Percentiles rank a stretch among this genome's conserved stretches.
phyloP scores from a whole-genome alignment of 2,797 vertebrate species.

The Amblyopsis hoosieri region DNA sequence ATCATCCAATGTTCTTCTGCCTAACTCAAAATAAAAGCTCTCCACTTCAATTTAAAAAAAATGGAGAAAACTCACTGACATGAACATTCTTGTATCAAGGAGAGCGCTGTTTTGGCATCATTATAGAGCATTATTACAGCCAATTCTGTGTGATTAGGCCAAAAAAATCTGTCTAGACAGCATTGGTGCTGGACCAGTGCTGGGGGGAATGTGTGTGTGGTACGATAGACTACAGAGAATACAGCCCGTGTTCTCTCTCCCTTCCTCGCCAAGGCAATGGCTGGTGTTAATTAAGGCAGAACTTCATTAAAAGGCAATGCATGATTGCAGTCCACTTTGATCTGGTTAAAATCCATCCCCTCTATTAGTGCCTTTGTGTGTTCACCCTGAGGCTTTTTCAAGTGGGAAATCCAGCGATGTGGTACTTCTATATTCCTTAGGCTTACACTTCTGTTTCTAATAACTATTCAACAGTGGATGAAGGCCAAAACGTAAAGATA shows the following conservation, averaged over 20 bases:
- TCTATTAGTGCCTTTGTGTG: conserved; percentile 30
- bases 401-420: conserved; percentile 16
- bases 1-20: neutral
- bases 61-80: neutral
- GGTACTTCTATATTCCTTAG: conserved; percentile 29
- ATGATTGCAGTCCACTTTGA: conserved; percentile 76
- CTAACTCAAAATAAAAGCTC: neutral
- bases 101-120: conserved; percentile 15
- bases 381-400: conserved; percentile 6
- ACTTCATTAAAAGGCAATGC: conserved; percentile 80
- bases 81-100: conserved; percentile 24
- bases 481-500: conserved; percentile 53
- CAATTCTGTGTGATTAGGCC: conserved; percentile 22
- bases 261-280: conserved; percentile 28
- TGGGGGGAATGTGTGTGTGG: neutral
- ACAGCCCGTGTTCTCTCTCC: conserved; percentile 34
- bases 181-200: neutral
- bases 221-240: conserved; percentile 11
- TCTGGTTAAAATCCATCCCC: conserved; percentile 56
- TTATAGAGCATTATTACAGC: conserved; percentile 24
- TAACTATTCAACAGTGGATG: conserved; percentile 53
- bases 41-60: neutral
- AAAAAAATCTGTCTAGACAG: conserved; percentile 27
- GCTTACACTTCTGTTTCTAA: conserved; percentile 62
- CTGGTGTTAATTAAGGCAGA: conserved; percentile 69